phyloP scores from a whole-genome alignment of 1,140 invertebrate genomes.

The Nylanderia fulva region DNA sequence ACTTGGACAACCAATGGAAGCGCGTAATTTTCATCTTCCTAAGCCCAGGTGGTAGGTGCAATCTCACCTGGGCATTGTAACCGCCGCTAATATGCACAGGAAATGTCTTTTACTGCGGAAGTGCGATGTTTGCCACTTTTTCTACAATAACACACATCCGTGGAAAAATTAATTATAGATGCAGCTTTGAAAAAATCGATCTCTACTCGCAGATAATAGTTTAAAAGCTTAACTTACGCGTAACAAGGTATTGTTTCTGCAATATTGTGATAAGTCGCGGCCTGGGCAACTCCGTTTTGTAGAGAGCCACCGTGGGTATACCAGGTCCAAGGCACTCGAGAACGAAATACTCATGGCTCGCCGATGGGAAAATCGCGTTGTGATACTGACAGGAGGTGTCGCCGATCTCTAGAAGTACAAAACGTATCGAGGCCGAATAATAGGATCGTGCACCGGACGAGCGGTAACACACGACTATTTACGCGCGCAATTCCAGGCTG shows the following conservation, averaged over 20 bases:
- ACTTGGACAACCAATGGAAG: constrained; percentile 95
- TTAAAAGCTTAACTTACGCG: constrained; percentile 83
- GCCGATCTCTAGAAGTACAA: constrained; percentile 66
- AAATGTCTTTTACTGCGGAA: constrained; percentile 94
- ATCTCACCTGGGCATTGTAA: constrained; percentile 91
- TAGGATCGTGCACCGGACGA: background rate
- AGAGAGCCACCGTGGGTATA: constrained; percentile 91
- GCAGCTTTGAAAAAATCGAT: background rate
- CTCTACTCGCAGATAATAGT: background rate
- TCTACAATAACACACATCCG: constrained; percentile 84
- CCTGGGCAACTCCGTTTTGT: constrained; percentile 87
- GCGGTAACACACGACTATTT: background rate
- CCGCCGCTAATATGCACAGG: constrained; percentile 94
- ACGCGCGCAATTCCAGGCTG: background rate
- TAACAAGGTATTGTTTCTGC: constrained; percentile 91
- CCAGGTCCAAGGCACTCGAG: constrained; percentile 95
- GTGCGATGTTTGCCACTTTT: constrained; percentile 89
- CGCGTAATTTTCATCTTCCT: constrained; percentile 96
- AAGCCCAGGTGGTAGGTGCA: constrained; percentile 93
- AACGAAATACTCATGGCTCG: constrained; percentile 89
- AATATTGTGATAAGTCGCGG: constrained; percentile 88
- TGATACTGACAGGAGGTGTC: constrained; percentile 90
- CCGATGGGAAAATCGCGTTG: constrained; percentile 91
- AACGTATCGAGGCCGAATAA: background rate
- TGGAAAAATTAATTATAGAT: background rate